Conservation (phyloP, 2,113 vertebrate species). For the Perca schrenkii region DNA sequence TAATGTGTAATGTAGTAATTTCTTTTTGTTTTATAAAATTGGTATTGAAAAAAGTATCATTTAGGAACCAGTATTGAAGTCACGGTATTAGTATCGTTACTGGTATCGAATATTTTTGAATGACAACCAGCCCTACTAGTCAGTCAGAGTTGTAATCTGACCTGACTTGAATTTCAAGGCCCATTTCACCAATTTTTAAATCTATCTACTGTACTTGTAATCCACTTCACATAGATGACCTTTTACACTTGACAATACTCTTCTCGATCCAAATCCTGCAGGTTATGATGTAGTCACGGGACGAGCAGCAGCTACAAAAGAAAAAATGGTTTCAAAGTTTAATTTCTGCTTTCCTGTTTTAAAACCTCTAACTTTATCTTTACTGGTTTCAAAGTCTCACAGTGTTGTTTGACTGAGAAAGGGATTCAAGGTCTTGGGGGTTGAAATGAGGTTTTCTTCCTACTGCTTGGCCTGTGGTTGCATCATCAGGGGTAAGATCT, state of each 20-base stretch:
- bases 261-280: not conserved
- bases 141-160: conserved; percentile 5
- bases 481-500: conserved; percentile 55
- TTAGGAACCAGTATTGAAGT: no score
- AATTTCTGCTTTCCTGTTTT: not conserved
- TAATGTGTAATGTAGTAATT: no score
- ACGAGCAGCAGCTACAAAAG: not conserved
- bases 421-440: conserved; percentile 20
- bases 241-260: not conserved
- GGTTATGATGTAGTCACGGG: not conserved
- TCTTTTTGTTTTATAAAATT: no score
- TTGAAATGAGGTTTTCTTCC: conserved; percentile 41
- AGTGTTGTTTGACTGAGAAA: conserved; percentile 6
- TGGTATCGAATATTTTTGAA: no score
- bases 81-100: no score
- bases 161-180: not conserved
- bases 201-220: not conserved
- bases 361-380: conserved; percentile 10
- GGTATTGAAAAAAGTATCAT: no score
- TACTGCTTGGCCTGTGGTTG: conserved; percentile 36
- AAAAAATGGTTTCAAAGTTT: not conserved
- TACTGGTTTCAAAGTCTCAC: conserved; percentile 17
- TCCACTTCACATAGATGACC: not conserved
- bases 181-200: conserved; percentile 1
- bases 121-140: no score